Base-by-base conservation (phyloP, 2,113 vertebrate genomes). In the Larimichthys crocea region DNA sequence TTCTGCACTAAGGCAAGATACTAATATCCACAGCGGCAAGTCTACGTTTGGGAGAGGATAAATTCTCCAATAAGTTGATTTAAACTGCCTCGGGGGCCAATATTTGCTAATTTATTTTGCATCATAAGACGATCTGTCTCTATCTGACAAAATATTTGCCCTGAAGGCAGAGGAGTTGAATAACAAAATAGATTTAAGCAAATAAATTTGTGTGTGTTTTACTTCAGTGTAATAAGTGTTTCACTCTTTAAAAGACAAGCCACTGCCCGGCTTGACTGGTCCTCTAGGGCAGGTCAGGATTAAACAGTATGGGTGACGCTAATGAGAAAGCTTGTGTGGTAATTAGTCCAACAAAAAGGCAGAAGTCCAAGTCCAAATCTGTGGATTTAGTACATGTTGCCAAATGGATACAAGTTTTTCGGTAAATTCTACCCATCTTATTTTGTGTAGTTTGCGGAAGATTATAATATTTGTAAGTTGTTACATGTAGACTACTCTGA, bases 51-150 rank as follows among this genome's bases (percentile, higher is more conserved):
- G 5, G n/a, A 64, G 52, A 61, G 48, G 19, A 16, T 6, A 22
- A 67, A 62, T 61, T 83, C 69, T 61, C 72, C 73, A 52, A 24
- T 20, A 66, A 60, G 52, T 63, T 78, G 20, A 80, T 53, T 74
- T 52, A 78, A 83, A 80, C 40, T 14, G 57, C 56, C 26, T 49
- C 9, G 11, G 46, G 67, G 53, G 50, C 42, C 40, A 53, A 66
- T 59, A 77, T 55, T 60, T 83, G 10, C 48, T 59, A 4, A 53
- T 80, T 77, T 70, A 70, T 74, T 80, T 85, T 12, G 40, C 62
- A 62, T 71, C 1, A 53, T 12, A 22, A 61, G n/a, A 80, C 19
- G 26, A 1, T 64, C 76, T 35, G 63, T 66, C 50, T 66, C n/a
- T 17, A 59, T 86, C 60, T 76, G 59, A 67, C 53, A 72, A 76